Evolutionary conservation across 2,888 invertebrate species (phyloP), one percentile per base, ranked within the genome.

Genomic region (Oxycera nigricornis): DNA sequence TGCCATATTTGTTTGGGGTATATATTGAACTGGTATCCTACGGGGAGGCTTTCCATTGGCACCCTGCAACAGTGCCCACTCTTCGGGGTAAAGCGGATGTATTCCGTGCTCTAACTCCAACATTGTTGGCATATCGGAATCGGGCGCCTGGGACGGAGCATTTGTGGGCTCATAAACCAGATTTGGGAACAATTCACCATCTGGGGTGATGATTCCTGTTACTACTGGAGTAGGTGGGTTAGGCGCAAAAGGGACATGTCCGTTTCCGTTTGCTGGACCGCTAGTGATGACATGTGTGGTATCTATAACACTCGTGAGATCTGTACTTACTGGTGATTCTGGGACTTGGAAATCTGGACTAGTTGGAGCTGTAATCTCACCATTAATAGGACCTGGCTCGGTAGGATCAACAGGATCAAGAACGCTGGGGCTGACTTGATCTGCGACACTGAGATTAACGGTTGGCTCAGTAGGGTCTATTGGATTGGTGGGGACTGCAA

Each of bases 391-490:
- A 20, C 20, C 70, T 26, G 70, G 70, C 22, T 70, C 52, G 24
- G 52, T 70, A n/a, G 70, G 70, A 55, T 70, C 70, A 6, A 70
- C 70, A 1, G 70, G 70, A 22, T 70, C 70, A 1, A 55, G 35
- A 22, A 55, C 70, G 22, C 70, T 70, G 1, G 70, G 70, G 22
- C 20, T 31, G 1, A 55, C 70, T 31, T 52, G 52, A 17, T 65
- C 65, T 41, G 41, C 20, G 14, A 65, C 65, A 24, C 65, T 65
- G 0, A 65, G 24, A 39, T 65, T 65, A 31, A 35, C 22, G 9
- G 31, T 52, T 52, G 70, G 20, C 4, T 70, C 70, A 11, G 55
- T 70, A 1, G 70, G 70, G 9, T 55, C 70, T 6, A 26, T 67
- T n/a, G 39, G 26, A 2, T 14, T 26, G 11, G 59, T 26, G 26